phyloP scores from a whole-genome alignment of 2,797 vertebrate genomes.

The Mormyrus hasselquistii region DNA sequence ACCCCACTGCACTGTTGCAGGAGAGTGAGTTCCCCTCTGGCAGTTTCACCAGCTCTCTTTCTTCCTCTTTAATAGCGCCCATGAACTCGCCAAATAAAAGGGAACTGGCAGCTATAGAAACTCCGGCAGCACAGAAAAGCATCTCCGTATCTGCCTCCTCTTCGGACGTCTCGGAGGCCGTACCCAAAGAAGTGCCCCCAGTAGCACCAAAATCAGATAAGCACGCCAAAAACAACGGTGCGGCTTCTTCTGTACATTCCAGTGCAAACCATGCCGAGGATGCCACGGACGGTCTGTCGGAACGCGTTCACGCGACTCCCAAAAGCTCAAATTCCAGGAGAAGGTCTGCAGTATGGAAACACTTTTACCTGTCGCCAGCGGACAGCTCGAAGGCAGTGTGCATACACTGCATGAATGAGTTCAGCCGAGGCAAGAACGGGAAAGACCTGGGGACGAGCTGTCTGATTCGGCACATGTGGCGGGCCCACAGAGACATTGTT shows the following conservation, averaged over 20 bases:
- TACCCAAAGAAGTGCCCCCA: slow-evolving; percentile 74
- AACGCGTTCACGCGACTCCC: slow-evolving; percentile 67
- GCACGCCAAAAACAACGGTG: slow-evolving; percentile 53
- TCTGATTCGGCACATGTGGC: slow-evolving; percentile 96
- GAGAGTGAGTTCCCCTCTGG: slow-evolving; percentile 66
- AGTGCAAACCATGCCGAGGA: slow-evolving; percentile 68
- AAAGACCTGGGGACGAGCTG: slow-evolving; percentile 96
- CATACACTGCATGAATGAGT: slow-evolving; percentile 95
- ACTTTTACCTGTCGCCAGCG: slow-evolving; percentile 90
- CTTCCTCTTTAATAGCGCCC: slow-evolving; percentile 66
- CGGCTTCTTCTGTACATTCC: slow-evolving; percentile 62
- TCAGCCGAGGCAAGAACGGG: slow-evolving; percentile 93
- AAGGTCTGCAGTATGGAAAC: slow-evolving; percentile 94
- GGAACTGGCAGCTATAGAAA: slow-evolving; percentile 55
- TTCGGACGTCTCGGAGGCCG: slow-evolving; percentile 66
- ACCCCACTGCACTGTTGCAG: slow-evolving; percentile 81
- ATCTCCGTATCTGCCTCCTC: slow-evolving; percentile 74
- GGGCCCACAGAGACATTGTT: slow-evolving; percentile 90
- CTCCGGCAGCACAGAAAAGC: slow-evolving; percentile 57
- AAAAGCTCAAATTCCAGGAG: slow-evolving; percentile 82
- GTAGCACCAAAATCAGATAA: slow-evolving; percentile 71
- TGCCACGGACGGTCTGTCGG: slow-evolving; percentile 58
- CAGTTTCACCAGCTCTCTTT: slow-evolving; percentile 50
- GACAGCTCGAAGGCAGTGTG: slow-evolving; percentile 97
- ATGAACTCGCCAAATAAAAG: slow-evolving; percentile 71